Evolutionary conservation across 30 jellyfish, hydroid and myxozoan species (phyloP), one percentile per base, ranked within the genome.

Genomic region (Clytia hemisphaerica): DNA sequence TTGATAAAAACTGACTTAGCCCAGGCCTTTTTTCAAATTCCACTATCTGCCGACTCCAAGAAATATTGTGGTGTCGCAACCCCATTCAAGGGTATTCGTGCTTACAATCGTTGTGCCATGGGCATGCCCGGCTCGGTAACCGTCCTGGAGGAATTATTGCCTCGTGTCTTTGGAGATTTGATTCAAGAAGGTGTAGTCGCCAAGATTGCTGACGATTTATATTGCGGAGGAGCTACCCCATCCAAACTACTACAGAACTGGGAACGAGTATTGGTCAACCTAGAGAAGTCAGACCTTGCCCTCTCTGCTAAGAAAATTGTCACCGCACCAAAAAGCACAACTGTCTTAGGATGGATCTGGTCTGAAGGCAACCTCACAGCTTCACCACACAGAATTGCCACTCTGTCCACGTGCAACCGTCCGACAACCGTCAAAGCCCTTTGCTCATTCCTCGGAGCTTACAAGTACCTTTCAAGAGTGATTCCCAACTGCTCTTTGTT

Each of bases 111-210:
- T 19, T 58, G 48, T 38, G 86, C 80, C 19, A 73, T 73, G 80
- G 86, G 82, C 22, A 73, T 73, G 86, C 86, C 27, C 69, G 86
- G 86, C 37, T 73, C 86, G 16, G 72, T 58, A 44, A 58, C 86
- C 28, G 86, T 58, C 27, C 69, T 59, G 4, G 86, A 73, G 58
- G 86, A 73, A 28, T 26, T 73, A 12, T 58, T 60, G 79, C 60
- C 58, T 25, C 71, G 86, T 21, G 79, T 58, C 44, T 21, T 61
- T 4, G 81, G 81, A 7, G 81, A 61, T 16, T 42, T 61, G 4
- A 7, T 73, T 3, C 53, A 25, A 34, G 63, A 58, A 19, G 82
- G 81, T 26, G 19, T 44, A 3, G 82, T 73, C n/a, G 82, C 82
- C 47, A 73, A 73, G 32, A 27, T 73, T 18, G 82, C 82, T 4